Conservation (phyloP, 2,113 vertebrate species). For the Ammodytes dubius region DNA sequence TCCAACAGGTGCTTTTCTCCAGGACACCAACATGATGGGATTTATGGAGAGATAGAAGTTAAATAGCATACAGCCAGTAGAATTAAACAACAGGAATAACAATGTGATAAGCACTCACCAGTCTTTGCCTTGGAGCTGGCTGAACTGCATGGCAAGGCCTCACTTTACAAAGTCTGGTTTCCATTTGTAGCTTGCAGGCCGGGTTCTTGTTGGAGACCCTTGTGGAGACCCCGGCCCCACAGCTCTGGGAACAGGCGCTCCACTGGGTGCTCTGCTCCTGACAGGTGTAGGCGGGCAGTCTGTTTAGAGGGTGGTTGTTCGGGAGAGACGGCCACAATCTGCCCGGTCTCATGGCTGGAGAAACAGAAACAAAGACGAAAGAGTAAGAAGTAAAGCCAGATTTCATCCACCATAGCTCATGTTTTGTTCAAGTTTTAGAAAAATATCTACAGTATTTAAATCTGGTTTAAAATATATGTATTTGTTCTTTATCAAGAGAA, state of each 20-base stretch:
- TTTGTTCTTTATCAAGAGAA: no score
- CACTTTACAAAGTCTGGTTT: constrained; percentile 87
- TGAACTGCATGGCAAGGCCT: constrained; percentile 82
- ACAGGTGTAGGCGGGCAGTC: constrained; percentile 75
- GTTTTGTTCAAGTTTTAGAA: not conserved
- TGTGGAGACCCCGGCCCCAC: constrained; percentile 90
- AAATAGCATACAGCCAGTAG: not conserved
- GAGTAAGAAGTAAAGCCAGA: not conserved
- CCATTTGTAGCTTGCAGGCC: constrained; percentile 90
- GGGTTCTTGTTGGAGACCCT: constrained; percentile 92
- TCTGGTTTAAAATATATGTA: no score
- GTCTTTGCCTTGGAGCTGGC: constrained; percentile 10
- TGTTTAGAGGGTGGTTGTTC: constrained; percentile 34
- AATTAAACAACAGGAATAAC: not conserved
- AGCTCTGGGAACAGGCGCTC: constrained; percentile 91
- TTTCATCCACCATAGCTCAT: not conserved
- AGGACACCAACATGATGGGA: not conserved
- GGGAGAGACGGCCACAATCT: constrained; percentile 46
- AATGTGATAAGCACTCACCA: constrained; percentile 63
- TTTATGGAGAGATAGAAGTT: not conserved
- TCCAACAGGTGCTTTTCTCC: no score
- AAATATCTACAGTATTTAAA: no score
- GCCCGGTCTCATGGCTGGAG: constrained; percentile 63
- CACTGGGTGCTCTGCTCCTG: constrained; percentile 89
- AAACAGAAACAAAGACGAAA: constrained; percentile 1